These are phyloP conservation scores for Apamea crenata DNA, from an alignment of 2,888 invertebrate genomes.

Conservation along the genomic window DNA sequence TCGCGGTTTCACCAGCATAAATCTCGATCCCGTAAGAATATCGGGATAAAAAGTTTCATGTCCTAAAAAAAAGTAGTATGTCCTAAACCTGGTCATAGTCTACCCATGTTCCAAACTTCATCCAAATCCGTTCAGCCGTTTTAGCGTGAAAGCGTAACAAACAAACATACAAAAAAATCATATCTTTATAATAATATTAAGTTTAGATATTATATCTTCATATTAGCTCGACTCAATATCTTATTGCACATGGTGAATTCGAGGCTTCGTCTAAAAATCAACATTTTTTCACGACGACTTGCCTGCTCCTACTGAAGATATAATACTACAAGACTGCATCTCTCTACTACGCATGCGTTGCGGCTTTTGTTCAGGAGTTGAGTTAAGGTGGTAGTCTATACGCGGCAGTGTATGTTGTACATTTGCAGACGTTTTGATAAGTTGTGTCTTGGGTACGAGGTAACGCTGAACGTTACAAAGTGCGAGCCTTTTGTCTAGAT, in stretches of 20 bases:
- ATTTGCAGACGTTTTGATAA: constrained; percentile 61
- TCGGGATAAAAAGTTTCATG: no score
- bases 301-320: constrained; percentile 70
- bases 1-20: no score
- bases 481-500: constrained; percentile 89
- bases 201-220: constrained; percentile 33
- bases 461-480: constrained; percentile 89
- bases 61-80: no score
- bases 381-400: no score
- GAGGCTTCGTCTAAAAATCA: constrained; percentile 82
- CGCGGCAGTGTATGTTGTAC: constrained; percentile 73
- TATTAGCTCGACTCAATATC: constrained; percentile 74
- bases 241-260: constrained; percentile 82
- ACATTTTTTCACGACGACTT: constrained; percentile 83
- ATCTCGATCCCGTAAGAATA: no score
- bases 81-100: no score
- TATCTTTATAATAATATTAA: background rate
- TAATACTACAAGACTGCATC: constrained; percentile 73
- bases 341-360: constrained; percentile 66
- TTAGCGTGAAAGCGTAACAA: background rate
- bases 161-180: background rate
- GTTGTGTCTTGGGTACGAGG: constrained; percentile 77
- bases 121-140: background rate
- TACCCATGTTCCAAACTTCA: background rate
- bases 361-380: constrained; percentile 41